Evolutionary conservation across 1,140 invertebrate genomes (phyloP), one percentile per base, ranked within the genome.

Genomic region (Calliphora vicina): DNA sequence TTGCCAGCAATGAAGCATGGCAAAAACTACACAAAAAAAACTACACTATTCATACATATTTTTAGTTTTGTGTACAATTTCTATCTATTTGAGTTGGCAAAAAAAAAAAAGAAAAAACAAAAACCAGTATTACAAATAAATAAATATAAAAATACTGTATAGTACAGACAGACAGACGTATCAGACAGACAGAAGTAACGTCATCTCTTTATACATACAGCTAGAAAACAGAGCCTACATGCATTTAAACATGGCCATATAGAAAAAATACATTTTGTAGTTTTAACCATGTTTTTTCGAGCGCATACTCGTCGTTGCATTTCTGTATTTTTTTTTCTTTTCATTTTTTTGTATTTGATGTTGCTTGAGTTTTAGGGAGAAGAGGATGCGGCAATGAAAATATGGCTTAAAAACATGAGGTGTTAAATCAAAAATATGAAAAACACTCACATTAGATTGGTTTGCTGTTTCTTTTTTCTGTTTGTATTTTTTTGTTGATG

Each of bases 381-480:
- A 67, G 10, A 67, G 23, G 9, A 15, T 57, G 35, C n/a, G 4
- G 45, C 13, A 45, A 45, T 3, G 17, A 43, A 78, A 43, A 45
- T 43, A 45, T 50, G 45, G 45, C 45, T 17, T 13, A 23, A 76
- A 74, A 76, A 76, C 73, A 76, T 76, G 74, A 78, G 35, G 74
- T 78, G 74, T 78, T 78, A 78, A 78, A 78, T 78, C 74, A 78
- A 78, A 78, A 78, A 78, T 78, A 78, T 78, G 74, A 78, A 78
- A 43, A 78, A 78, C 74, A 23, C 42, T 78, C 74, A 78, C 74
- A 78, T 78, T 78, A 43, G 74, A 78, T 78, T 78, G 35, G 29
- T 23, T 78, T 45, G 20, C 20, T 23, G 20, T 67, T 23, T 23
- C 25, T 67, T 67, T 57, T 57, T 57, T 67, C 9, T 23, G 20